These are phyloP conservation scores for Chouioia cunea DNA, from an alignment of 2,888 invertebrate species.

Conservation along the genomic window DNA sequence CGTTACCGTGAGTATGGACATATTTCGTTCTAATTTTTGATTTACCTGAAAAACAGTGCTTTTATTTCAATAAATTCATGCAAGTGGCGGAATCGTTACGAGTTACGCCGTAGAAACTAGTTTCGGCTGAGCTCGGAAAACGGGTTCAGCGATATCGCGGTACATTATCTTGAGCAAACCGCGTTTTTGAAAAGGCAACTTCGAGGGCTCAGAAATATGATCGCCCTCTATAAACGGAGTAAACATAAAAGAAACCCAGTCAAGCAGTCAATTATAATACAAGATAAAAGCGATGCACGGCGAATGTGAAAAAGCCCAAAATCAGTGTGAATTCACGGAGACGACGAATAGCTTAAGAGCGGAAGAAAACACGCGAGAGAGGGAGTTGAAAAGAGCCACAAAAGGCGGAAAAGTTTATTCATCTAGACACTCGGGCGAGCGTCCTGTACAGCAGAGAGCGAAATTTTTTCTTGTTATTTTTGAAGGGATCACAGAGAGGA, in stretches of 20 bases:
- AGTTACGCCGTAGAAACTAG: too few relatives aligned
- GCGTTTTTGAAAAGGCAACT: too few relatives aligned
- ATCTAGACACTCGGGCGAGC: too few relatives aligned
- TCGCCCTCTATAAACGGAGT: too few relatives aligned
- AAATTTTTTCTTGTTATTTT: slow-evolving; percentile 30
- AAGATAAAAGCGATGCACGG: not conserved
- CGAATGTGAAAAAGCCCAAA: not conserved
- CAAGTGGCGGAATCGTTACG: not conserved
- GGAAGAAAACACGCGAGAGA: too few relatives aligned
- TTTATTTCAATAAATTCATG: not conserved
- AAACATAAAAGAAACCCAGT: too few relatives aligned
- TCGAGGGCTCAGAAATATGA: too few relatives aligned
- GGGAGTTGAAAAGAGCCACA: too few relatives aligned
- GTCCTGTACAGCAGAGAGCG: not conserved
- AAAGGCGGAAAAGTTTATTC: too few relatives aligned
- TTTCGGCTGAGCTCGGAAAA: not conserved
- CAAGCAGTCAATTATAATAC: not conserved
- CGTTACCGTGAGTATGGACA: slow-evolving; percentile 55
- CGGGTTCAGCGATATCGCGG: not conserved
- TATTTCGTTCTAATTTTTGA: slow-evolving; percentile 58
- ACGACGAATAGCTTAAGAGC: too few relatives aligned
- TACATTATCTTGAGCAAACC: too few relatives aligned
- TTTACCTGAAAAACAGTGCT: slow-evolving; percentile 66
- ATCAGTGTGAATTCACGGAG: too few relatives aligned
- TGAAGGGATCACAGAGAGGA: slow-evolving; percentile 27